Percentiles rank a stretch among this genome's conserved stretches.
phyloP scores from a whole-genome alignment of 2,113 vertebrate genomes.

The Macrotus californicus region DNA sequence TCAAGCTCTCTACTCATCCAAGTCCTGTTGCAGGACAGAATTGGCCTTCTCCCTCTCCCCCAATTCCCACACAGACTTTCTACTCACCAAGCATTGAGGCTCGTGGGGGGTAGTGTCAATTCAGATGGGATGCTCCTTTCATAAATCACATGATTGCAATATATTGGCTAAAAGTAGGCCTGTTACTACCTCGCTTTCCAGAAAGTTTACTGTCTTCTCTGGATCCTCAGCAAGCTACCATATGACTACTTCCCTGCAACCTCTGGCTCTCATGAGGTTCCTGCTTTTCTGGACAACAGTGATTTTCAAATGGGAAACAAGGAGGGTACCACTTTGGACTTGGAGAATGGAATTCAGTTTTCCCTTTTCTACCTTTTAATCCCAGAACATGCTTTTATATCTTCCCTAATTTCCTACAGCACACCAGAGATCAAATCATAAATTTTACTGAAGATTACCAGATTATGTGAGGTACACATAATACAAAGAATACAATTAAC shows the following conservation, averaged over 20 bases:
- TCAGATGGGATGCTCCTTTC: background rate
- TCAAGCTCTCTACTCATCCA: background rate
- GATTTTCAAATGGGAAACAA: slow-evolving; percentile 25
- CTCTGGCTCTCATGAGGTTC: background rate
- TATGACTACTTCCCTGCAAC: background rate
- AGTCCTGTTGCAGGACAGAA: background rate
- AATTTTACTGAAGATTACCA: background rate
- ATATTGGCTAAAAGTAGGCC: background rate
- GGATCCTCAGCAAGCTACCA: background rate
- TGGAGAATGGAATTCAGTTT: background rate
- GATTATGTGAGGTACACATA: background rate
- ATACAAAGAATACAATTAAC: background rate
- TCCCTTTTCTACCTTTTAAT: background rate
- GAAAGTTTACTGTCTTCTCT: background rate
- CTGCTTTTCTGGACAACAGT: background rate
- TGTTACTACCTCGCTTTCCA: background rate
- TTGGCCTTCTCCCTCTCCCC: background rate
- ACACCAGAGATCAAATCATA: background rate
- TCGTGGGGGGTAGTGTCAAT: background rate
- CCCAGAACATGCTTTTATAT: background rate
- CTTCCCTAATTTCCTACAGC: background rate
- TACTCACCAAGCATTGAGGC: background rate
- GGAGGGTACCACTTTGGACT: background rate
- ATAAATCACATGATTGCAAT: background rate
- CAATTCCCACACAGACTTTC: background rate